These are phyloP conservation scores for Telenomus remus DNA, from an alignment of 1,140 invertebrate genomes.

Conservation along the genomic window DNA sequence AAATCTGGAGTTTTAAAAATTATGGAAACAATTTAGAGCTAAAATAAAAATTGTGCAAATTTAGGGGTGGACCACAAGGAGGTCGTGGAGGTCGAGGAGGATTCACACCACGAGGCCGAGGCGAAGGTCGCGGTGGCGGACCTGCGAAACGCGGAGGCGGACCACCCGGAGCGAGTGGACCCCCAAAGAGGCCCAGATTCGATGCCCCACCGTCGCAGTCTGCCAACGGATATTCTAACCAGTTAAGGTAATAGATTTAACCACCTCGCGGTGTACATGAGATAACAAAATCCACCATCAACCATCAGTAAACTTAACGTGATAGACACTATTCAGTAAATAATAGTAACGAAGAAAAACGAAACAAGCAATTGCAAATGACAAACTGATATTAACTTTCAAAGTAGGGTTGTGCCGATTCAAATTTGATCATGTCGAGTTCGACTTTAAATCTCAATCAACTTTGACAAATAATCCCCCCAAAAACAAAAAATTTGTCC, in stretches of 20 bases:
- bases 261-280: slow-evolving; percentile 27
- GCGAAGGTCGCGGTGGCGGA: slow-evolving; percentile 63
- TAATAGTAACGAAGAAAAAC: slow-evolving; percentile 20
- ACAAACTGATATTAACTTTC: slow-evolving; percentile 4
- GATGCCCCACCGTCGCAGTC: slow-evolving; percentile 68
- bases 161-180: slow-evolving; percentile 69
- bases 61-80: slow-evolving; percentile 66
- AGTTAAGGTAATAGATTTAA: slow-evolving; percentile 61
- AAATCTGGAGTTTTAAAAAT: too few species aligned
- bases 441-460: slow-evolving; percentile 32
- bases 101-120: slow-evolving; percentile 65
- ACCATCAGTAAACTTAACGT: too few species aligned
- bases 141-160: slow-evolving; percentile 72
- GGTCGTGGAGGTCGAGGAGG: slow-evolving; percentile 67
- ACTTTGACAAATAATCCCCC: slow-evolving; percentile 15
- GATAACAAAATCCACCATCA: slow-evolving; percentile 4
- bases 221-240: slow-evolving; percentile 71
- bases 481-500: slow-evolving; percentile 5
- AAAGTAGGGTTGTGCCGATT: slow-evolving; percentile 55
- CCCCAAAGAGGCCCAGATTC: slow-evolving; percentile 72
- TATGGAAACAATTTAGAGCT: too few species aligned
- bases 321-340: too few species aligned
- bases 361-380: slow-evolving; percentile 6
- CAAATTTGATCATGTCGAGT: slow-evolving; percentile 53
- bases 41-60: not conserved